Evolutionary conservation across 2,888 invertebrate genomes (phyloP).

Genomic region (Zaprionus bogoriensis): DNA sequence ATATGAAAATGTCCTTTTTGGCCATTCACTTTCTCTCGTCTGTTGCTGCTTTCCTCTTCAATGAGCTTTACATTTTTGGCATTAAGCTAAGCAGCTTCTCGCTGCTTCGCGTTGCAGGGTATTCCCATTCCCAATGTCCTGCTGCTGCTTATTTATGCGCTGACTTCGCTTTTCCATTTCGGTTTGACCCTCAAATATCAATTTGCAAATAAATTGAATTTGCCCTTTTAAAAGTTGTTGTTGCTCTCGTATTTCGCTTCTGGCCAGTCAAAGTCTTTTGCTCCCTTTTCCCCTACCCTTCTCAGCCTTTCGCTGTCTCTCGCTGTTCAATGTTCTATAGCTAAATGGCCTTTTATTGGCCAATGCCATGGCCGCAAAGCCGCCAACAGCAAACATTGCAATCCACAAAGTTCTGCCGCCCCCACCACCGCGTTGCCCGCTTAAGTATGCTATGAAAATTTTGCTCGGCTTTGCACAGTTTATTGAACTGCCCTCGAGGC

Average conservation of each 20-base stretch:
- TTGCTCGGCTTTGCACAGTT: slow-evolving; percentile 41
- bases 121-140: background rate
- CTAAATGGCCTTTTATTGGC: slow-evolving; percentile 72
- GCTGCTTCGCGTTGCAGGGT: background rate
- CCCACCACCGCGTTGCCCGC: too few relatives aligned
- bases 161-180: slow-evolving; percentile 13
- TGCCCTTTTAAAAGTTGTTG: slow-evolving; percentile 46
- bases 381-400: slow-evolving; percentile 23
- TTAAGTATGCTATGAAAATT: slow-evolving; percentile 57
- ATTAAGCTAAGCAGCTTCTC: background rate
- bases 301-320: background rate
- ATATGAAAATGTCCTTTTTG: background rate
- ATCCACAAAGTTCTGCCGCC: slow-evolving; percentile 23
- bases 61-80: background rate
- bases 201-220: slow-evolving; percentile 77
- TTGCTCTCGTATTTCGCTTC: too few relatives aligned
- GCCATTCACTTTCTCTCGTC: background rate
- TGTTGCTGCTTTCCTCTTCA: too few relatives aligned
- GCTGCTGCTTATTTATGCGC: slow-evolving; percentile 13
- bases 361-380: slow-evolving; percentile 20
- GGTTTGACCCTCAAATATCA: slow-evolving; percentile 72
- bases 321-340: slow-evolving; percentile 61
- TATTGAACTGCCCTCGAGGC: slow-evolving; percentile 57
- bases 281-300: background rate
- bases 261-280: too few relatives aligned